Conservation (phyloP, 2,797 vertebrate species). For the Ceyx erithaca region DNA sequence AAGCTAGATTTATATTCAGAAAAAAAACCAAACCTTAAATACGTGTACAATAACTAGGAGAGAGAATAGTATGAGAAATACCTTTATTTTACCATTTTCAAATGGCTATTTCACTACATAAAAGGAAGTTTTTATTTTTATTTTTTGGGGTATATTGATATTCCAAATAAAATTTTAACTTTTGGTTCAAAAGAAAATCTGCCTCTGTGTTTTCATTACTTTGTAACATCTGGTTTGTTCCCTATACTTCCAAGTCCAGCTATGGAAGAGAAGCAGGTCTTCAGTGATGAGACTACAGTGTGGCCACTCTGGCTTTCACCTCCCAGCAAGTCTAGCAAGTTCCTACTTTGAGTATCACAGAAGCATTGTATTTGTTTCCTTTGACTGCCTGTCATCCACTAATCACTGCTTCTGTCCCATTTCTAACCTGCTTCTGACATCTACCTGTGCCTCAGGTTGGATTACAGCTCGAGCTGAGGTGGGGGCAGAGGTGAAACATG, state of each 20-base stretch:
- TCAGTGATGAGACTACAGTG: accelerated
- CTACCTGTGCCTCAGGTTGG: background rate
- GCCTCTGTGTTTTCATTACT: constrained; percentile 28
- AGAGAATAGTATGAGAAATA: constrained; percentile 75
- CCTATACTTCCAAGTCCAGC: background rate
- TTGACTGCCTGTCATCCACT: background rate
- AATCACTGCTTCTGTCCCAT: background rate
- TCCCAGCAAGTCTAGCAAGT: background rate
- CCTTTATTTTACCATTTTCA: constrained; percentile 80
- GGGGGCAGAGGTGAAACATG: background rate
- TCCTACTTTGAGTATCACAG: background rate
- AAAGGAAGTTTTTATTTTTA: constrained; percentile 79
- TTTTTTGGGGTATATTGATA: constrained; percentile 80
- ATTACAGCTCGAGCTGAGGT: background rate
- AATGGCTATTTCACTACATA: constrained; percentile 81
- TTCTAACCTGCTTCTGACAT: background rate
- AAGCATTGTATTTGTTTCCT: background rate
- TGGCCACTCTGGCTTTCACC: background rate
- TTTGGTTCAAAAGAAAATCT: constrained; percentile 78
- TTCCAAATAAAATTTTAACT: constrained; percentile 83
- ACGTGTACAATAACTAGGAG: constrained; percentile 67
- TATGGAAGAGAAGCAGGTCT: background rate
- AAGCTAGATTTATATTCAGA: constrained; percentile 66
- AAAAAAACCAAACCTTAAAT: constrained; percentile 44
- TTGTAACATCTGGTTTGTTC: background rate